phyloP scores from a whole-genome alignment of 2,888 invertebrate genomes.

The Escarpia spicata region DNA sequence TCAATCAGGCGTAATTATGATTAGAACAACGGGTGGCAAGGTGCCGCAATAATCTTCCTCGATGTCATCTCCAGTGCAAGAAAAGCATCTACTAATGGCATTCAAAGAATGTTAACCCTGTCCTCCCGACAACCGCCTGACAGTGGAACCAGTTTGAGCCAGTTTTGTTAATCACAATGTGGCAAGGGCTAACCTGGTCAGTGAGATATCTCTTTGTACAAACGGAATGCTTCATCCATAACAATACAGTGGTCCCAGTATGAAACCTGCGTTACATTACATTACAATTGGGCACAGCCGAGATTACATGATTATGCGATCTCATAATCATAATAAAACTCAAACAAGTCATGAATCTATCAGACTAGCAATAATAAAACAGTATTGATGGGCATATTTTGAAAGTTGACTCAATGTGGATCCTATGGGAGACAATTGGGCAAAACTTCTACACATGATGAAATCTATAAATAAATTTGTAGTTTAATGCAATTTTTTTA shows the following conservation, averaged over 20 bases:
- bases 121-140: slow-evolving; percentile 6
- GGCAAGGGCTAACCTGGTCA: background rate
- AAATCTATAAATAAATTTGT: no score
- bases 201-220: background rate
- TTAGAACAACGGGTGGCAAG: background rate
- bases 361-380: no score
- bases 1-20: background rate
- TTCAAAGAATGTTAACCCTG: slow-evolving; percentile 16
- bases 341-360: background rate
- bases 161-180: background rate
- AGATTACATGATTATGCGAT: background rate
- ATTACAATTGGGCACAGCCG: background rate
- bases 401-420: background rate
- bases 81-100: slow-evolving; percentile 1
- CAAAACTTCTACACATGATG: no score
- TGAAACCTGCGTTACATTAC: background rate
- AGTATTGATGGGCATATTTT: background rate
- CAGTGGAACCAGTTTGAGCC: slow-evolving; percentile 5
- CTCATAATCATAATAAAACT: background rate
- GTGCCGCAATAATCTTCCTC: slow-evolving; percentile 9
- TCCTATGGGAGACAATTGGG: background rate
- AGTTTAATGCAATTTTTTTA: no score
- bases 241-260: background rate
- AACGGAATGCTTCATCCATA: background rate
- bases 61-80: background rate